Evolutionary conservation across 2,113 vertebrate genomes (phyloP), one percentile per base, ranked within the genome.

Genomic region (Pseudolaguvia tuberculata): DNA sequence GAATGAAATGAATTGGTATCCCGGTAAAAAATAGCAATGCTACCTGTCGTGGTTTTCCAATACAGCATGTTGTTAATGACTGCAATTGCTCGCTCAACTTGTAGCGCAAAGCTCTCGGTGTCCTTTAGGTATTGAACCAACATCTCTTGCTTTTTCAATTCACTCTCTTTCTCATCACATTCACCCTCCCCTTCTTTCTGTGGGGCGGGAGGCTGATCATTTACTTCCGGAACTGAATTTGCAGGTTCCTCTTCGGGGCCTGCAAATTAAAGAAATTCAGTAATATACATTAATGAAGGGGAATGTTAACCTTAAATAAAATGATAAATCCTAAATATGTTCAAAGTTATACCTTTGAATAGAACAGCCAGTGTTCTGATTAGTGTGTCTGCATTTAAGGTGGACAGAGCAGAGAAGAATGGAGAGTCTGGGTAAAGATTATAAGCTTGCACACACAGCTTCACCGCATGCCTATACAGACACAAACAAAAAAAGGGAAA

Each of bases 81-180:
- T 29, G 90, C 86, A 51, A 97, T 88, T 58, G 96, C 94, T 77
- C 91, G 92, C 67, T 94, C 92, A 66, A 99, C 93, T 86, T 96
- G 94, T 79, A 91, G 63, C 15, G 94, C 91, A 31, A 99, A 99
- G 83, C 84, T 90, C 68, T 94, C 93, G 2, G 95, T 95, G 20
- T 99, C 95, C 75, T 83, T 92, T 73, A 99, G 86, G 78, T 98
- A 99, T 76, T 97, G 95, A 63, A 99, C 96, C 84, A 99, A 59
- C 94, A 96, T 94, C 85, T 96, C 91, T 84, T 98, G 97, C 84
- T 97, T 98, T 83, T 90, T 91, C 55, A 90, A 66, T 83, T 96
- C 90, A 10, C 79, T 84, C 12, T 89, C 89, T 17, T 83, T 83
- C 53, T 52, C 76, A 5, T 73, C 81, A 39, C 82, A 83, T n/a